phyloP scores from a whole-genome alignment of 1,140 invertebrate genomes.

The Dolichoris vasculosae region DNA sequence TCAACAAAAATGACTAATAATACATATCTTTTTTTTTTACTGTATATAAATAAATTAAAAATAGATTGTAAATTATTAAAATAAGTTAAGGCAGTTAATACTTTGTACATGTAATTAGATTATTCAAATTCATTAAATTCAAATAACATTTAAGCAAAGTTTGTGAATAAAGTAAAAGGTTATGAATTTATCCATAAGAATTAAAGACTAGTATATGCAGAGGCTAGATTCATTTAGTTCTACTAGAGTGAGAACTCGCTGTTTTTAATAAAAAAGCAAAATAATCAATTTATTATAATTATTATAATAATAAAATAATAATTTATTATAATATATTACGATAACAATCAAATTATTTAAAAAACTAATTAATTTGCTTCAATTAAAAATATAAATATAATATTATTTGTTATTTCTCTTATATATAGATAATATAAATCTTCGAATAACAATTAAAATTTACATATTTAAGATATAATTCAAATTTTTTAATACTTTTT shows the following conservation, averaged over 20 bases:
- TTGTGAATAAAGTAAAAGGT: neutral
- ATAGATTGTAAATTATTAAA: neutral
- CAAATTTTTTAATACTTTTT: neutral
- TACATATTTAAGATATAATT: neutral
- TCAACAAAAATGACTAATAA: neutral
- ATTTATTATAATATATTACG: neutral
- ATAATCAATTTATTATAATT: neutral
- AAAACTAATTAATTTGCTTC: neutral
- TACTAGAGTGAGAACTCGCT: neutral
- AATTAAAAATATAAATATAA: no score
- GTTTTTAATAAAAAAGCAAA: neutral
- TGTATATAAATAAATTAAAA: neutral
- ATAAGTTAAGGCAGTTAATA: neutral
- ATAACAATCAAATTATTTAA: neutral
- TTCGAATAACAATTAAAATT: neutral
- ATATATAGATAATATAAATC: neutral
- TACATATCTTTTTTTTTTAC: neutral
- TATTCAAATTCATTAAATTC: neutral
- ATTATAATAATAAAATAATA: neutral
- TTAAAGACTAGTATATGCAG: neutral
- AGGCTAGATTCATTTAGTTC: neutral
- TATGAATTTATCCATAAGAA: neutral
- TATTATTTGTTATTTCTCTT: neutral
- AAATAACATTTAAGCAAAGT: neutral
- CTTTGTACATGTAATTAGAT: neutral